Base-by-base conservation (phyloP, 2,797 vertebrate genomes). In the Coregonus sp. region DNA sequence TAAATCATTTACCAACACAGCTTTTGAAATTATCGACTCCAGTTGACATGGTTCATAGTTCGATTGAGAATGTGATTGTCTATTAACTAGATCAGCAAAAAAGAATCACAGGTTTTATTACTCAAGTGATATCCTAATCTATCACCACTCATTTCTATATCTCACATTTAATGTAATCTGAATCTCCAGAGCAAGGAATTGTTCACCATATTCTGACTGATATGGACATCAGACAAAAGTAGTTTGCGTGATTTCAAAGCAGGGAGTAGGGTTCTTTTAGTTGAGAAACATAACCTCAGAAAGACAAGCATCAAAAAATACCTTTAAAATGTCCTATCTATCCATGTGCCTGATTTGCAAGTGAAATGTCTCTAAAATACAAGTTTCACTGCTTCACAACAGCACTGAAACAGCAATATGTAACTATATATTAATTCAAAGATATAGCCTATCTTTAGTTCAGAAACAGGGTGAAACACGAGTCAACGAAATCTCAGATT, bases 1-100 rank as follows among this genome's bases (percentile, higher is more conserved):
- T 81, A 92, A 74, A 93, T 93, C 87, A 93, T 93, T 93, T 89
- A 92, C 91, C 78, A 91, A 80, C 29, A 1, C 51, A 72, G 80
- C 88, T 87, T 92, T 88, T 90, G 86, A 88, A 91, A 92, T 91
- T 83, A 92, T 85, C 76, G 81, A 89, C 90, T 82, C 78, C 79
- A 80, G 89, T 76, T 80, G 79, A 86, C 80, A 86, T 84, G 75
- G 91, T 91, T 85, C 90, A 90, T 88, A 88, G 90, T 91, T 80
- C 91, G 86, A 86, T 88, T 89, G 85, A 86, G 78, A 75, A 68
- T 72, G 79, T 87, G 88, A 91, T 82, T 91, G 89, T 87, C 90
- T 86, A 92, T 92, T 91, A 92, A 91, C 91, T 83, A 86, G 84
- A 87, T 87, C 73, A 76, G 84, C 85, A 73, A 66, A 68, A 84